Conservation (phyloP, 2,888 invertebrate species). For the Gerris lacustris region DNA sequence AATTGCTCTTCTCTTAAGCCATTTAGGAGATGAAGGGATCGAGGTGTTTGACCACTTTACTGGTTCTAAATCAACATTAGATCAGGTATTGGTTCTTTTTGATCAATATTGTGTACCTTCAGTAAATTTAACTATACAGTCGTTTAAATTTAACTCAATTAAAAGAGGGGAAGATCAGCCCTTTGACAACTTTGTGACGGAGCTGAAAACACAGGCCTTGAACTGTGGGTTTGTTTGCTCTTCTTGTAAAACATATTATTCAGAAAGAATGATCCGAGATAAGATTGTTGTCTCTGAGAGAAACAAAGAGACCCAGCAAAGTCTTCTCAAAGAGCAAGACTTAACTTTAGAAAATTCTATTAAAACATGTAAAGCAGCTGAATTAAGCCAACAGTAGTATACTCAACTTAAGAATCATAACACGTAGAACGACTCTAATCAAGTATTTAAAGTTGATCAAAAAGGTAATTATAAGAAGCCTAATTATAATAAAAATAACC, state of each 20-base stretch:
- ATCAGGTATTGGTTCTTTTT: not conserved
- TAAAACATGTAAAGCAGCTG: constrained; percentile 8
- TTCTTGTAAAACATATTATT: constrained; percentile 5
- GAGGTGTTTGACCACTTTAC: constrained; percentile 10
- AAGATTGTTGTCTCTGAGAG: constrained; percentile 11
- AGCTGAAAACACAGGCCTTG: not conserved
- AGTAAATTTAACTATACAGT: constrained; percentile 1
- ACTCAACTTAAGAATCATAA: not conserved
- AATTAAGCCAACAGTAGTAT: constrained; percentile 10
- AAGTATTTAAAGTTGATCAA: not conserved
- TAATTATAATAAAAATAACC: not conserved
- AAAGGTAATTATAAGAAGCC: not conserved
- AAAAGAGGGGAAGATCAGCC: too few species aligned
- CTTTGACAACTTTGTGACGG: too few species aligned
- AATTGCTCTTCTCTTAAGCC: constrained; percentile 15
- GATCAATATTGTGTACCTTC: constrained; percentile 8
- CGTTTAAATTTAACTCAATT: not conserved
- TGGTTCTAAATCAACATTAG: not conserved
- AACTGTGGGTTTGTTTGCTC: not conserved
- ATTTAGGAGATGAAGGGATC: constrained; percentile 12
- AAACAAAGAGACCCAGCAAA: constrained; percentile 10
- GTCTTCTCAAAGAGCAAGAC: constrained; percentile 8
- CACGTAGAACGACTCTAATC: not conserved
- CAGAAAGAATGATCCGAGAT: constrained; percentile 13
- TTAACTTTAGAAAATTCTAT: constrained; percentile 3